Base-by-base conservation (phyloP, 1,140 invertebrate genomes). In the Drosophila kanapiae region DNA sequence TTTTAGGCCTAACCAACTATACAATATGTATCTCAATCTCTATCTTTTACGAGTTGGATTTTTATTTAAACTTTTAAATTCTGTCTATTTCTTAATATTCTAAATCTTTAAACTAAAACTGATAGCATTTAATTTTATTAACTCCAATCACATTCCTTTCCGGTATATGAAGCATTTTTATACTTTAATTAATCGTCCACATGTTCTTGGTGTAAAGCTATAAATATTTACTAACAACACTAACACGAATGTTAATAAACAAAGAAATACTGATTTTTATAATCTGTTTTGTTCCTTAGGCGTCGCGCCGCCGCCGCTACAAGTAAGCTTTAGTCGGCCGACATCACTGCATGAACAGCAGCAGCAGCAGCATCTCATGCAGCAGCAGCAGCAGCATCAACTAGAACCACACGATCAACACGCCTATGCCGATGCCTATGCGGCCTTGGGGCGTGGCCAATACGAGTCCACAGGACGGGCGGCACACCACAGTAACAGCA, bases 281-380 rank as follows among this genome's bases (percentile, higher is more conserved):
- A 64, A 18, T 49, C 40, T 29, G 5, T 43, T 31, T 38, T 29
- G 27, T 27, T 14, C 31, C 35, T 29, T 54, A 95, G 95, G 95
- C 93, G 95, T 94, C 93, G 95, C 94, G 87, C 95, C 95, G 91
- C 94, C 95, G 78, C 95, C 94, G 91, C 95, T 95, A 93, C 94
- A 95, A 92, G 93, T 91, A 93, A 93, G 92, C 90, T 93, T 94
- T 93, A 93, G 93, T 92, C 93, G 94, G 72, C 93, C 94, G 87
- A 83, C 88, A 59, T 92, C 91, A 75, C 60, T 92, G 83, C 94
- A 94, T 80, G 94, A 95, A 84, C 94, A 94, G 47, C 83, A 86
- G 58, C 72, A 63, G 72, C 94, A 95, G 80, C 82, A 70, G 70
- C 95, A 95, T 85, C 76, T 58, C 27, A 57, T 71, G 58, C 79